Evolutionary conservation across 2,797 vertebrate genomes (phyloP), one percentile per base, ranked within the genome.

Genomic region (Gallinago solitaria): DNA sequence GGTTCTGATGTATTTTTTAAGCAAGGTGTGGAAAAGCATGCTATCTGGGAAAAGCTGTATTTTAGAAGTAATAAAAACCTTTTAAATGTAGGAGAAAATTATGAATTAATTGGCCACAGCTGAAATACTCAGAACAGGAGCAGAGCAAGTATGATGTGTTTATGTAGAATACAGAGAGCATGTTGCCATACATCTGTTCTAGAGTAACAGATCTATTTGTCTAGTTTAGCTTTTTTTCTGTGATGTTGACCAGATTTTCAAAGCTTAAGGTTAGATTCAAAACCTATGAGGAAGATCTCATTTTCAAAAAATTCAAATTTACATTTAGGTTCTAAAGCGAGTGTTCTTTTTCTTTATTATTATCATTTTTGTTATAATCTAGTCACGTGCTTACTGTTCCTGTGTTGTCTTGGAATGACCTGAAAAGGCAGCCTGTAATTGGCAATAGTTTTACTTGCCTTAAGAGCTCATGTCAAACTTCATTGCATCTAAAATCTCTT

Each of bases 1-100:
- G 11, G 35, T 84, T 77, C 59, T 79, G 59, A 76, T 77, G n/a
- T 23, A 60, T 84, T 92, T 92, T 94, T 89, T 87, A 90, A 92
- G n/a, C 15, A 82, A 74, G 39, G 25, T 85, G 57, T 84, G 61
- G 74, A 80, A 93, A 89, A 80, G 4, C 23, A 28, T 45, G 16
- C 12, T 82, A 4, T 78, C 80, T 67, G 47, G 48, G 51, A 92
- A 95, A 93, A 30, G 37, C 6, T 74, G 6, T 53, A 48, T 67
- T 69, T 54, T 69, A 73, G 20, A 45, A 90, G 27, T 54, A 35
- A 87, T 67, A 56, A 5, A 74, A n/a, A 35, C 45, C 9, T 6
- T 27, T 92, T 71, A 89, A 86, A 79, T 51, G 18, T 24, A 32
- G n/a, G 28, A 57, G 28, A n/a, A 30, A 37, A 79, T 5, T 35